Evolutionary conservation across 2,797 vertebrate genomes (phyloP).

Genomic region (Clarias laeviceps): DNA sequence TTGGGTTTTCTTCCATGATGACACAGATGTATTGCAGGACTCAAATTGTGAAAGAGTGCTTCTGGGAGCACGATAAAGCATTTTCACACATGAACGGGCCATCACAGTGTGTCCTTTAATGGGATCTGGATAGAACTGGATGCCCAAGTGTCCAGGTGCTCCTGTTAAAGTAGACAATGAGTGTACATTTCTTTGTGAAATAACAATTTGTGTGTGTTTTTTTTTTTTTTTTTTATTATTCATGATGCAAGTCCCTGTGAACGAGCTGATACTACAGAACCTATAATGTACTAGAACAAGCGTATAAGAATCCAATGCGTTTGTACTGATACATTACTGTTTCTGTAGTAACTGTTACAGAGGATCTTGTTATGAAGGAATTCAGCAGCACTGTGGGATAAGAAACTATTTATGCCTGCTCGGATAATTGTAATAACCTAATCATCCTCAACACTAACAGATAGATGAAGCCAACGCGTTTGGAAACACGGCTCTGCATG

Average conservation of each 20-base stretch:
- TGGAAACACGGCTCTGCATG: conserved; percentile 93
- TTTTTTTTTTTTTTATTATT: not conserved
- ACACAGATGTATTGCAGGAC: too few relatives aligned
- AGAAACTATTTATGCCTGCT: not conserved
- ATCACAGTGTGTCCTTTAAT: too few relatives aligned
- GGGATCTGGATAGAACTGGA: too few relatives aligned
- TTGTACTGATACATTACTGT: not conserved
- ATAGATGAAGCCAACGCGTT: conserved; percentile 94
- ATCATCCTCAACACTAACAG: conserved; percentile 64
- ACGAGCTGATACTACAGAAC: not conserved
- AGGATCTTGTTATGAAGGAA: not conserved
- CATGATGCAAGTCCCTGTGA: not conserved
- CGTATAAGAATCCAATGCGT: not conserved
- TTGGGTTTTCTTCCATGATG: too few relatives aligned
- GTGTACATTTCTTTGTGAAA: not conserved
- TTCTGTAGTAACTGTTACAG: not conserved
- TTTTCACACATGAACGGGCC: too few relatives aligned
- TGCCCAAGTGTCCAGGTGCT: too few relatives aligned
- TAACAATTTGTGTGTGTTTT: not conserved
- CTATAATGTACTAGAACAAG: not conserved
- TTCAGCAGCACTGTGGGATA: not conserved
- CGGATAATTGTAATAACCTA: not conserved
- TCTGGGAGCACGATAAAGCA: too few relatives aligned
- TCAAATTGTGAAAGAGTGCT: too few relatives aligned
- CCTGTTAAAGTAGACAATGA: too few relatives aligned